Conservation (phyloP, 2,113 vertebrate genomes). For the Elgaria multicarinata region DNA sequence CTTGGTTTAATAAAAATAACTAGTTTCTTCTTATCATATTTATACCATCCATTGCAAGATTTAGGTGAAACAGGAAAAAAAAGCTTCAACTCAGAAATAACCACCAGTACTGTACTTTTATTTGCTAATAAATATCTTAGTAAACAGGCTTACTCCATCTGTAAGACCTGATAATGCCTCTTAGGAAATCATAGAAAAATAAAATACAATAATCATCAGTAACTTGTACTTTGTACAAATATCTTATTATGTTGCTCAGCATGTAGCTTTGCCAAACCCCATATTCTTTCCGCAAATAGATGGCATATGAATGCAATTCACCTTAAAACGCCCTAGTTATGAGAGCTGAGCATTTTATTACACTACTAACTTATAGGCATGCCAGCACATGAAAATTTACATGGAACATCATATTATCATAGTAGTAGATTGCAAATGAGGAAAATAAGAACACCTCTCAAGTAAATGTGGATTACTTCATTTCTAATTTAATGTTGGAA, state of each 20-base stretch:
- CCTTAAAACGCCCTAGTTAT: slow-evolving; percentile 76
- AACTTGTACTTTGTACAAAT: slow-evolving; percentile 99
- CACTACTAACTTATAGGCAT: slow-evolving; percentile 84
- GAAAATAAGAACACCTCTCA: slow-evolving; percentile 63
- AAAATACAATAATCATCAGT: slow-evolving; percentile 96
- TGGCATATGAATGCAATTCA: slow-evolving; percentile 77
- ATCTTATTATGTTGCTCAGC: slow-evolving; percentile 94
- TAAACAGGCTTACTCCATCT: slow-evolving; percentile 91
- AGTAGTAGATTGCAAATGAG: slow-evolving; percentile 63
- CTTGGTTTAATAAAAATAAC: slow-evolving; percentile 16
- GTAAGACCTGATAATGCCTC: slow-evolving; percentile 95
- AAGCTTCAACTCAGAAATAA: slow-evolving; percentile 72
- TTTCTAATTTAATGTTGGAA: slow-evolving; percentile 52
- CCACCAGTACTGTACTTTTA: slow-evolving; percentile 92
- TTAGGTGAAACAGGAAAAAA: slow-evolving; percentile 59
- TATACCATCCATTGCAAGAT: slow-evolving; percentile 27
- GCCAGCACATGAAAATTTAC: slow-evolving; percentile 81
- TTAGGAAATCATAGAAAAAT: slow-evolving; percentile 99
- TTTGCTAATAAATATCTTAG: slow-evolving; percentile 95
- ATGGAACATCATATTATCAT: slow-evolving; percentile 71
- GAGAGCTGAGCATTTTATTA: slow-evolving; percentile 83
- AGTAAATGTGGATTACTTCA: slow-evolving; percentile 67
- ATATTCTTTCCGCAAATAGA: slow-evolving; percentile 83
- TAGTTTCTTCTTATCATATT: slow-evolving; percentile 26
- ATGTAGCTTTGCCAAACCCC: slow-evolving; percentile 94